Base-by-base conservation (phyloP, 2,888 invertebrate genomes). In the Heliconius erato region DNA sequence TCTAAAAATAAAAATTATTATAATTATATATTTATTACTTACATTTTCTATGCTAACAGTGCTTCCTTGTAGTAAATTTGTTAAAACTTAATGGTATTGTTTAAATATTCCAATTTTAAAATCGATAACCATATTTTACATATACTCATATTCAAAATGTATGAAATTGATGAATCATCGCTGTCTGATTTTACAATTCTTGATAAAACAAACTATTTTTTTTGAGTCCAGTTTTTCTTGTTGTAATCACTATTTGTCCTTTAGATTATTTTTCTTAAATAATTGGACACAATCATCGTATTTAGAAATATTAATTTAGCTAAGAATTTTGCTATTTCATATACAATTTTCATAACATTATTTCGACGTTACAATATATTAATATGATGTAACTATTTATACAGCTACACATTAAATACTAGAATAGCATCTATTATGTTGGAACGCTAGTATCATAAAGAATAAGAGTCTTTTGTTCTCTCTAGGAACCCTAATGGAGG, bases 381-480 rank as follows among this genome's bases (percentile, higher is more conserved):
- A 40, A 26, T 71, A 28, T 44, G 2, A 40, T 44, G 65, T 71
- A 40, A 40, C 71, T 71, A 71, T 71, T 71, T 26, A 44, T 72
- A n/a, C 35, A 35, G 35, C 35, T 35, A n/a, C 59, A n/a, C 35
- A n/a, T 76, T 76, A 23, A 76, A 76, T 63, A 35, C 54, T 23
- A 54, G 19, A 54, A 54, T 4, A 23, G 59, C 63, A 9, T 35
- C 63, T 76, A 63, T 59, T 63, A 63, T 32, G 71, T 65, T 44
- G 71, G 63, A 44, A 63, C 71, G 81, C 71, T 78, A 76, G 71
- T 71, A 78, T 49, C 63, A 71, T 71, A 32, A 74, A 81, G 28
- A 54, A 74, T 83, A 74, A 80, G 83, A 82, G 80, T 72, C 80
- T 85, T 79, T 85, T 78, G 65, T 85, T 74, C 40, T 65, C 83